phyloP scores from a whole-genome alignment of 2,113 vertebrate genomes.

The Psilopogon haemacephalus region DNA sequence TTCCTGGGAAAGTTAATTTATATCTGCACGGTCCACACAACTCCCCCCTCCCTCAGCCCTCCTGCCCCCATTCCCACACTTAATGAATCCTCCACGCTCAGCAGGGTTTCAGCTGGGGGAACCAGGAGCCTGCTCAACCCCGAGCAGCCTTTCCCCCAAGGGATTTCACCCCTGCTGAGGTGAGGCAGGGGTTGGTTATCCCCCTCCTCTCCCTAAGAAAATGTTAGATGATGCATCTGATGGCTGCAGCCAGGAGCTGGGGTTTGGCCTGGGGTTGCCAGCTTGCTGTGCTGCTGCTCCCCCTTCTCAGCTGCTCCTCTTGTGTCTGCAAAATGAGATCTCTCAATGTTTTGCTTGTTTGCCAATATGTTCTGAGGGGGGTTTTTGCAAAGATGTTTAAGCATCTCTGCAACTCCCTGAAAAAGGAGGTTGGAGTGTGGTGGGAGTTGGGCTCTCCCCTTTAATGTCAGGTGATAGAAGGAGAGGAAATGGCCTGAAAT shows the following conservation, averaged over 20 bases:
- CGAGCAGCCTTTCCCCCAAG: not conserved
- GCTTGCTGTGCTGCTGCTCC: fast-evolving
- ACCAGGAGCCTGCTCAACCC: not conserved
- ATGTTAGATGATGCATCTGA: fast-evolving
- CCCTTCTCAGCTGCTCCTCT: not conserved
- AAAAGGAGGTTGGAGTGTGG: no score
- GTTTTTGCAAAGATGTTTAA: not conserved
- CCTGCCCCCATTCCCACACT: not conserved
- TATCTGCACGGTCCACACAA: not conserved
- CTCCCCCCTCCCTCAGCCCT: not conserved
- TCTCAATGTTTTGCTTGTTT: not conserved
- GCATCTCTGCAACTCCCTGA: no score
- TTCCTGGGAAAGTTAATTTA: constrained; percentile 15
- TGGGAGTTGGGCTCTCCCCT: no score
- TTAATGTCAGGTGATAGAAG: no score
- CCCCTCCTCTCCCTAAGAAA: not conserved
- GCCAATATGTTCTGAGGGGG: not conserved
- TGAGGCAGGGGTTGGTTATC: not conserved
- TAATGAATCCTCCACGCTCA: not conserved
- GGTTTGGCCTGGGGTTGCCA: not conserved
- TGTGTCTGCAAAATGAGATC: not conserved
- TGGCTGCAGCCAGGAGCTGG: not conserved
- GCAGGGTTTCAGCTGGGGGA: not conserved
- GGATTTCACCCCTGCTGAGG: not conserved
- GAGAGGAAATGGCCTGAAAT: no score